Evolutionary conservation across 1,140 invertebrate genomes (phyloP), one percentile per base, ranked within the genome.

Genomic region (Colletes latitarsis): DNA sequence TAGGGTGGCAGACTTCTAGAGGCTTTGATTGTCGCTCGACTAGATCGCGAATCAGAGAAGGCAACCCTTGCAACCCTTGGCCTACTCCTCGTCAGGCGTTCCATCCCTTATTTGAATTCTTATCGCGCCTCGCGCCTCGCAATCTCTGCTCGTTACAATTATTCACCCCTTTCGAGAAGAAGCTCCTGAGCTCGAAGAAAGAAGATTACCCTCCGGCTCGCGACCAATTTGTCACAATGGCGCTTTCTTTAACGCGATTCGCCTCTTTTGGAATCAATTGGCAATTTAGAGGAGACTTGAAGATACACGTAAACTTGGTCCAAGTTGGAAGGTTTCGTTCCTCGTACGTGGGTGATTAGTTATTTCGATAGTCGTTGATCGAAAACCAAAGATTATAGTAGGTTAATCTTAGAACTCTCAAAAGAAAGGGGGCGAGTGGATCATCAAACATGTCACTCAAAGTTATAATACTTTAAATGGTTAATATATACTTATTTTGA

Each of bases 111-210:
- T 89, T 87, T 72, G 82, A 88, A 89, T 89, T 87, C 83, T 85
- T 89, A 87, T 90, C 86, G 58, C 70, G 64, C 41, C 58, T 49
- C 53, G 53, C 75, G 52, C 10, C 58, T 17, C 76, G 69, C 74
- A 85, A 90, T 91, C 81, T 88, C 52, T 73, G 82, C 85, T 89
- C 79, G 88, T 90, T 92, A 90, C 88, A 91, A 92, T 92, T 90
- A 91, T 89, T 88, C 89, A 87, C 63, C 88, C 89, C 83, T 90
- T 90, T 82, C 62, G n/a, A 49, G 77, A 74, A 66, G 79, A 83
- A 79, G 60, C 76, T 63, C 30, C 2, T 76, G 63, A 30, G 46
- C 74, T 70, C 46, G 52, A 49, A 12, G 66, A 46, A 73, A 14
- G 10, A 49, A 30, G 67, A 64, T 49, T 53, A 55, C 30, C 67